Conservation (phyloP, 2,113 vertebrate genomes). For the Leucosticte australis region DNA sequence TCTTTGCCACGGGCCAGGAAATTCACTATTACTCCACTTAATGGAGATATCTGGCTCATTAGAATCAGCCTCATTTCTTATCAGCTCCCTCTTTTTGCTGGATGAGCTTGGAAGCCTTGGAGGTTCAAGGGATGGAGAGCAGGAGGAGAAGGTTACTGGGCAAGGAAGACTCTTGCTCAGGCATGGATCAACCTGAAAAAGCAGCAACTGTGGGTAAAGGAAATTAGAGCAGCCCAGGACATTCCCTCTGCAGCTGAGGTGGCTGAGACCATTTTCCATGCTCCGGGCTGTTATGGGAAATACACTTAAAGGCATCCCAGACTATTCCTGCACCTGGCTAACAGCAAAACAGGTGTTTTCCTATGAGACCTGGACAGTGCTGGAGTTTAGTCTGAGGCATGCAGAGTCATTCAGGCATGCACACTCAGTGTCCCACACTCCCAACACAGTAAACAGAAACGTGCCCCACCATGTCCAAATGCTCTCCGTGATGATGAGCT, state of each 20-base stretch:
- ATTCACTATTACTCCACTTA: neutral
- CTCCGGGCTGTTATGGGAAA: neutral
- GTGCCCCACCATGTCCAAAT: neutral
- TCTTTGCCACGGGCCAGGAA: neutral
- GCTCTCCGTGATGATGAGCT: neutral
- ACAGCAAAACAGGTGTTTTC: neutral
- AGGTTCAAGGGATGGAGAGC: neutral
- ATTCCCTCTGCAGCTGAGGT: neutral
- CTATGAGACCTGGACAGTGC: neutral
- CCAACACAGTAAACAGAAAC: neutral
- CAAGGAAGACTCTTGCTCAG: neutral
- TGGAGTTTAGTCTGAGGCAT: conserved; percentile 43
- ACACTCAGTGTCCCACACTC: neutral
- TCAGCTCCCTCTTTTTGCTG: neutral
- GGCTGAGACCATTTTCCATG: neutral
- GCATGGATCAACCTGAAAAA: neutral
- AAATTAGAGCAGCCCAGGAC: neutral
- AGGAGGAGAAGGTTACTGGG: neutral
- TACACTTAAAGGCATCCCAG: neutral
- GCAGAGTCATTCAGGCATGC: conserved; percentile 48
- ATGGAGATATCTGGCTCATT: neutral
- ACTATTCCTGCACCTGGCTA: neutral
- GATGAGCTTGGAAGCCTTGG: neutral
- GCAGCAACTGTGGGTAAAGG: neutral
- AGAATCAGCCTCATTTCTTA: neutral